Evolutionary conservation across 2,797 vertebrate genomes (phyloP), one percentile per base, ranked within the genome.

Genomic region (Aeoliscus strigatus): DNA sequence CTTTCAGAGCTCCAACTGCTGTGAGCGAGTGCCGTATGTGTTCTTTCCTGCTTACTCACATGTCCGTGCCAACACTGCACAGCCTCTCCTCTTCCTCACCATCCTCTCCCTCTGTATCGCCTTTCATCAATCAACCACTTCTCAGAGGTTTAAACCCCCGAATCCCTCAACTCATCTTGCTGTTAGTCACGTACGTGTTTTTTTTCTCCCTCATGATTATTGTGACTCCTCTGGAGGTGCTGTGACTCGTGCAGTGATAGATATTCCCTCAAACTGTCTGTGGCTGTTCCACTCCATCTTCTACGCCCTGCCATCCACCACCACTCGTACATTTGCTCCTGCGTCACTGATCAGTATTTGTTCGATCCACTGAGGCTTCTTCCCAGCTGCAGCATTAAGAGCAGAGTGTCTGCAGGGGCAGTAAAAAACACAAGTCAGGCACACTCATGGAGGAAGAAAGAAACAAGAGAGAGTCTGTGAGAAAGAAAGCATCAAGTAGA

Each of bases 141-240:
- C 72, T 66, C 18, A 2, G 46, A 75, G 60, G 72, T 70, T 59
- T 57, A 46, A 79, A 75, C 39, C 69, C 68, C 79, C 56, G 78
- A 68, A 72, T 77, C 83, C 84, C 80, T 68, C 36, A 72, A 60
- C 82, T 83, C 82, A 84, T 83, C 78, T 61, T 21, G 21, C 44
- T 51, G 47, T 51, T 56, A 54, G 29, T 56, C 74, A 73, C 69
- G 50, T 6, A 63, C 58, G 76, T 56, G 47, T 66, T 43, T 42
- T 16, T 49, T 45, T 18, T 48, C n/a, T n/a, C n/a, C 31, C 58
- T 77, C 60, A 59, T 79, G 67, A 77, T 77, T 75, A 76, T 83
- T 77, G 70, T 74, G 73, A 80, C 75, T 79, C 74, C 53, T 71
- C 60, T 52, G 32, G 43, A 30, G 46, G 41, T 30, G 59, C 49